Evolutionary conservation across 2,888 invertebrate species (phyloP).

Genomic region (Parnassius orleans): DNA sequence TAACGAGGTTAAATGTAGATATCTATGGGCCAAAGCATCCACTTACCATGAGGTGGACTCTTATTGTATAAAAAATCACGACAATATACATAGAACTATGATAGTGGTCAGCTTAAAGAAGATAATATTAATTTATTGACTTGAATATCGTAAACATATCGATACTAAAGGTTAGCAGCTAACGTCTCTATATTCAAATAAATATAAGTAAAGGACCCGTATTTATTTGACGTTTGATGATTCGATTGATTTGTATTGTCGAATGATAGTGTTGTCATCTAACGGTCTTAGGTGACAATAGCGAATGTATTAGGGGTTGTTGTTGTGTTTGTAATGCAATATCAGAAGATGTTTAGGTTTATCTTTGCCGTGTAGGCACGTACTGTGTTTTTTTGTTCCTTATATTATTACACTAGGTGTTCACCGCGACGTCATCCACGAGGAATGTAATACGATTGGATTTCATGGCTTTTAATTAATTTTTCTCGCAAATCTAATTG

Average conservation of each 20-base stretch:
- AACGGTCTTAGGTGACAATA: slow-evolving; percentile 29
- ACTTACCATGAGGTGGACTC: too few relatives aligned
- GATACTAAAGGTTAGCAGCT: background rate
- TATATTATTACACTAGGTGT: too few relatives aligned
- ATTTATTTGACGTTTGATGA: slow-evolving; percentile 49
- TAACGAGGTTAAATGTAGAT: too few relatives aligned
- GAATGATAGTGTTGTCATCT: slow-evolving; percentile 40
- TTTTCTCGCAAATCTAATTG: too few relatives aligned
- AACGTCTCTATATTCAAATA: background rate
- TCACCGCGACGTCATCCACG: too few relatives aligned
- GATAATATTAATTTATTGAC: too few relatives aligned
- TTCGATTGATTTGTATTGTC: slow-evolving; percentile 48
- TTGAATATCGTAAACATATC: slow-evolving; percentile 3
- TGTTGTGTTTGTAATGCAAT: slow-evolving; percentile 6
- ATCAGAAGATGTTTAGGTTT: background rate
- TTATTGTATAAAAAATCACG: too few relatives aligned
- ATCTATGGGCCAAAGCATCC: too few relatives aligned
- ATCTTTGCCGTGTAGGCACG: background rate
- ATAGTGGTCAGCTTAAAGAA: too few relatives aligned
- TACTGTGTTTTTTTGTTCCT: background rate
- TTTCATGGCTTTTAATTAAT: too few relatives aligned
- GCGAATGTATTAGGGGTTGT: slow-evolving; percentile 24
- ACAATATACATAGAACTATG: too few relatives aligned
- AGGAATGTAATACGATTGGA: too few relatives aligned
- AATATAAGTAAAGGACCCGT: slow-evolving; percentile 44